Percentiles rank a stretch among this genome's conserved stretches.
These are phyloP conservation scores for Sebastes vulpes DNA, from an alignment of 2,797 vertebrate genomes.

Conservation along the genomic window DNA sequence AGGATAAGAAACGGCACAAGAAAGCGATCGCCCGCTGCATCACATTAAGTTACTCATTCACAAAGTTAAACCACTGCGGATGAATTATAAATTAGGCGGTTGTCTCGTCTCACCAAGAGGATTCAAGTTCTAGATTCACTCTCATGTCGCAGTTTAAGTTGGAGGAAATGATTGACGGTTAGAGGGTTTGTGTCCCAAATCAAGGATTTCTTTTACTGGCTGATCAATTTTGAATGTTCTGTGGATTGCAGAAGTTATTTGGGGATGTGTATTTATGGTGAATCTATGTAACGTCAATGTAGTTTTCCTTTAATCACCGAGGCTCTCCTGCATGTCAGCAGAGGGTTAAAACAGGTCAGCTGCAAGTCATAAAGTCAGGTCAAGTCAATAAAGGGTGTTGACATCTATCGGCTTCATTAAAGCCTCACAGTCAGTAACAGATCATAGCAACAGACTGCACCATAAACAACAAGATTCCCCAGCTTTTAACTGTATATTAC, in stretches of 20 bases:
- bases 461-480: background rate
- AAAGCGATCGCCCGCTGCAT: background rate
- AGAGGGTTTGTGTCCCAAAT: background rate
- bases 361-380: slow-evolving; percentile 29
- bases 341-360: slow-evolving; percentile 18
- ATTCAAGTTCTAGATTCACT: slow-evolving; percentile 10
- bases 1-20: slow-evolving; percentile 1
- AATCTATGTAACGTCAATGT: background rate
- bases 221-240: background rate
- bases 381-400: slow-evolving; percentile 41
- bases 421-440: background rate
- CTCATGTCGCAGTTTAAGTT: background rate
- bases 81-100: slow-evolving; percentile 29
- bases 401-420: slow-evolving; percentile 36
- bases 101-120: background rate
- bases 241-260: background rate
- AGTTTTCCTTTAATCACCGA: background rate
- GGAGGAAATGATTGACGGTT: slow-evolving; percentile 23
- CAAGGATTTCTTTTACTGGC: background rate
- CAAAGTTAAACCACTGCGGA: slow-evolving; percentile 1
- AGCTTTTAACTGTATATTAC: background rate
- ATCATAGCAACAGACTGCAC: background rate
- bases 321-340: slow-evolving; percentile 22
- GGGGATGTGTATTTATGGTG: background rate
- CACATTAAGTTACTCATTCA: slow-evolving; percentile 46